Base-by-base conservation (phyloP, 2,797 vertebrate genomes). In the Thaleichthys pacificus region DNA sequence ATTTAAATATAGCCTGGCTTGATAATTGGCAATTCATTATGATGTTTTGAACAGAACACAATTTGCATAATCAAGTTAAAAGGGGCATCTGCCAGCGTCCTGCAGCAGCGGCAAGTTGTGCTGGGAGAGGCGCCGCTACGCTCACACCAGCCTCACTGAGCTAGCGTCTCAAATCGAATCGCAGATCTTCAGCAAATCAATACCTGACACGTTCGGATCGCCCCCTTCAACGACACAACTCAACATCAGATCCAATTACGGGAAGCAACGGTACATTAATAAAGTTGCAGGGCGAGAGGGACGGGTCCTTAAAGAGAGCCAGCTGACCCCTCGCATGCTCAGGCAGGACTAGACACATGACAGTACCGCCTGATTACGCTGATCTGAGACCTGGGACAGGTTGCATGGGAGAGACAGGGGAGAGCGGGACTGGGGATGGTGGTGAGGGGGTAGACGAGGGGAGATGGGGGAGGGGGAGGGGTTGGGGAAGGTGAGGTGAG, bases 211-310 rank as follows among this genome's bases (percentile, higher is more conserved):
- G 17, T 56, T n/a, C 3, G 5, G 4, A 0, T n/a, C 51, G 5
- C 19, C 19, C 51, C 51, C 42, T 47, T 47, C 11, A 47, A 47
- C 42, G 14, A 14, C 42, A 11, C 19, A n/a, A 56, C 3, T 56
- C 19, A 5, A 56, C 51, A 56, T n/a, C 51, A 17, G 15, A 56
- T 73, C 56, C 72, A 80, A 76, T 74, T 73, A 69, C 19, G 1
- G 51, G 51, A n/a, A 11, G 15, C 2, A 17, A 56, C 51, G 19
- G 19, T 56, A n/a, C 15, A n/a, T 56, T n/a, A 56, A 56, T 56
- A 8, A n/a, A 17, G 51, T 56, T n/a, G 51, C 51, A 56, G 17
- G 15, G 15, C 19, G 19, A 56, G 11, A 11, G 38, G 38, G 38
- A 14, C 42, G 3, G 42, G 42, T 47, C 42, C 42, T 47, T 47